These are phyloP conservation scores for Platynereis dumerilii DNA, from an alignment of 2,888 invertebrate species.

Conservation along the genomic window DNA sequence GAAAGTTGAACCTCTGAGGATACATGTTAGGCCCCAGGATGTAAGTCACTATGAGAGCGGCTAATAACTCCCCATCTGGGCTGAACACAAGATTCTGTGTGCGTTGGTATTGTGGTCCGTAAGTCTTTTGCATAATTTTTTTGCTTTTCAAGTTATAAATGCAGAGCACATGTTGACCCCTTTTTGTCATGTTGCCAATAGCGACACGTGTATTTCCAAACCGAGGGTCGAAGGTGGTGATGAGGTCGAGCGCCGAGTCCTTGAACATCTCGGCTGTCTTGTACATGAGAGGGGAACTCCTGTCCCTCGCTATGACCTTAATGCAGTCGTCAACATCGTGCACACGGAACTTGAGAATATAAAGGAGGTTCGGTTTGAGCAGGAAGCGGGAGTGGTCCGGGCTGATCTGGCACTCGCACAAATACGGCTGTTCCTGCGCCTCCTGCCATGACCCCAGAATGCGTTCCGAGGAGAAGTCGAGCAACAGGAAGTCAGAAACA, in stretches of 20 bases:
- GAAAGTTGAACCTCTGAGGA: conserved; percentile 3
- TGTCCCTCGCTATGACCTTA: neutral
- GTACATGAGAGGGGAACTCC: neutral
- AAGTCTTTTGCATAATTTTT: conserved; percentile 7
- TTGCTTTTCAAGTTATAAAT: conserved; percentile 7
- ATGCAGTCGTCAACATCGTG: neutral
- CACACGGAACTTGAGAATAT: conserved; percentile 4
- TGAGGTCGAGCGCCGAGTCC: conserved; percentile 6
- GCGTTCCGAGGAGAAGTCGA: neutral
- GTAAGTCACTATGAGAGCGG: conserved; percentile 2
- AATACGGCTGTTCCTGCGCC: neutral
- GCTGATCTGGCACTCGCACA: neutral
- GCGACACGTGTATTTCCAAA: neutral
- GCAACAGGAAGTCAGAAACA: neutral
- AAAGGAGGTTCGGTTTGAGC: conserved; percentile 3
- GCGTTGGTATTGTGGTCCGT: conserved; percentile 6
- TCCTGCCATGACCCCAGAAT: neutral
- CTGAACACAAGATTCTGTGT: conserved; percentile 6
- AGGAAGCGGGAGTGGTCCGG: neutral
- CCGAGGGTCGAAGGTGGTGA: neutral
- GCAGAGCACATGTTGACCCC: conserved; percentile 4
- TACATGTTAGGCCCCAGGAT: conserved; percentile 10
- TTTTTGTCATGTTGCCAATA: conserved; percentile 5
- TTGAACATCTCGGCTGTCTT: neutral
- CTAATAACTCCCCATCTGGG: neutral